These are phyloP conservation scores for Nephrotoma appendiculata DNA, from an alignment of 2,888 invertebrate genomes.

Conservation along the genomic window DNA sequence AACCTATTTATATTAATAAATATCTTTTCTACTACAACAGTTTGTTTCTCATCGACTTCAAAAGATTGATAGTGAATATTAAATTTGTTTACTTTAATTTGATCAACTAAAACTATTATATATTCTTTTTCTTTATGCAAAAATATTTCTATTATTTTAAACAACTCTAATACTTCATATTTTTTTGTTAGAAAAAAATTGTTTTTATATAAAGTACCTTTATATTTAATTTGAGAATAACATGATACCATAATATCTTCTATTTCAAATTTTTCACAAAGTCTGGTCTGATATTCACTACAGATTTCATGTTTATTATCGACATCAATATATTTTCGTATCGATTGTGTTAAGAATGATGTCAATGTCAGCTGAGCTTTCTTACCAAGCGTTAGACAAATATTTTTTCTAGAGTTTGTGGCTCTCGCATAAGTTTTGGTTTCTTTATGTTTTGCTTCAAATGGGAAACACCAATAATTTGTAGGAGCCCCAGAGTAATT, in stretches of 20 bases:
- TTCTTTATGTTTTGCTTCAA: constrained; percentile 9
- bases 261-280: not conserved
- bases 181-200: not conserved
- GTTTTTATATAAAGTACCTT: not conserved
- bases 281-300: not conserved
- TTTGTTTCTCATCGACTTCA: not conserved
- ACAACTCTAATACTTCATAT: not conserved
- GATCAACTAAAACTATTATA: not conserved
- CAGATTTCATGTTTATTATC: not conserved
- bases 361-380: not conserved
- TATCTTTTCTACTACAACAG: not conserved
- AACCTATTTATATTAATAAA: not conserved
- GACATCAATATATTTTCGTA: not conserved
- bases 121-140: not conserved
- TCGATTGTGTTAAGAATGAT: not conserved
- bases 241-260: not conserved
- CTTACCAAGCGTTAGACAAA: not conserved
- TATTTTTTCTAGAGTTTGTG: constrained; percentile 6
- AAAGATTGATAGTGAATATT: not conserved
- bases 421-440: constrained; percentile 5
- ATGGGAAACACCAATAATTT: constrained; percentile 6
- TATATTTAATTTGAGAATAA: not conserved
- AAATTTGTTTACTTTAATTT: not conserved
- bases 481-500: not conserved
- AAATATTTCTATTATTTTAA: not conserved